Percentiles rank a stretch among this genome's conserved stretches.
Evolutionary conservation across 2,888 invertebrate genomes (phyloP).

Genomic region (Choreutis nemorana): DNA sequence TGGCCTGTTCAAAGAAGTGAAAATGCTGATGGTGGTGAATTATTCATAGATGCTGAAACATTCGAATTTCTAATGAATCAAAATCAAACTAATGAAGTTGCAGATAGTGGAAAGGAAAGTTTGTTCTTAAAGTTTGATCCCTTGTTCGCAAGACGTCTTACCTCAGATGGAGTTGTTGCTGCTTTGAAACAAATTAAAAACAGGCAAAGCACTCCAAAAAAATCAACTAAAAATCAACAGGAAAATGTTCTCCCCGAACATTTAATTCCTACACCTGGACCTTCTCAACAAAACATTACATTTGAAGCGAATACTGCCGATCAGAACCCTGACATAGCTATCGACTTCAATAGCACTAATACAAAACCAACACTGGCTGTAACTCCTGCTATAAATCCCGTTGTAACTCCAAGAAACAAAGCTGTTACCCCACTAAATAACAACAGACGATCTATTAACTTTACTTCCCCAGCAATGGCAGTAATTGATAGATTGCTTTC

Average conservation of each 20-base stretch:
- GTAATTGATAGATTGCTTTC: constrained; percentile 59
- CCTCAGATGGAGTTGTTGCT: constrained; percentile 37
- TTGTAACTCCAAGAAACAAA: constrained; percentile 34
- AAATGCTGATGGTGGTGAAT: constrained; percentile 32
- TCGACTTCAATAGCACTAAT: constrained; percentile 31
- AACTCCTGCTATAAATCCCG: constrained; percentile 45
- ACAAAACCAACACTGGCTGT: constrained; percentile 57
- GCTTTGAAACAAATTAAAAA: constrained; percentile 33
- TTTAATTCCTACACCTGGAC: constrained; percentile 19
- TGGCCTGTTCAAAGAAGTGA: constrained; percentile 23
- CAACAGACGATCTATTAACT: constrained; percentile 46
- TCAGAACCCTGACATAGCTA: too few relatives aligned
- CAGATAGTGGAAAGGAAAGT: constrained; percentile 55
- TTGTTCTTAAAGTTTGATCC: constrained; percentile 57
- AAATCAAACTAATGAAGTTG: constrained; percentile 37
- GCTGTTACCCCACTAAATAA: constrained; percentile 34
- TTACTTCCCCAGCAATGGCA: constrained; percentile 59
- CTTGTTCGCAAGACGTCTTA: constrained; percentile 44
- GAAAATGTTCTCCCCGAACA: constrained; percentile 11
- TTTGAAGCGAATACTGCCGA: constrained; percentile 17
- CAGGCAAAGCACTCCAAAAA: constrained; percentile 40
- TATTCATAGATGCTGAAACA: constrained; percentile 56
- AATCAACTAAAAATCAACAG: constrained; percentile 15
- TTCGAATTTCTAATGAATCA: constrained; percentile 53
- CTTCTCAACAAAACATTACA: constrained; percentile 24